These are phyloP conservation scores for Pogonomyrmex californicus DNA, from an alignment of 1,140 invertebrate genomes.

Conservation along the genomic window DNA sequence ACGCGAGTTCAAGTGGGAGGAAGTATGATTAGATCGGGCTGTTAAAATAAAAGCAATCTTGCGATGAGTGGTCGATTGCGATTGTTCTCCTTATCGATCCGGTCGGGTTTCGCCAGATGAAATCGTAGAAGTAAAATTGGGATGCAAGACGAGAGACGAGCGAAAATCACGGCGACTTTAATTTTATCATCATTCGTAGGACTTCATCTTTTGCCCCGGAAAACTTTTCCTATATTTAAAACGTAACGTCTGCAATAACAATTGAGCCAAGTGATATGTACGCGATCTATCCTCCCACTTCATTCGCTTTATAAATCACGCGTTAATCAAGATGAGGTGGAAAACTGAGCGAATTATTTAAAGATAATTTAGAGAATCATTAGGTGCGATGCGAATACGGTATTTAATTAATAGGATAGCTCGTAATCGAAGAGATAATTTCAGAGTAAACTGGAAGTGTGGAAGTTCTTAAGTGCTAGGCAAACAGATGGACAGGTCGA, in stretches of 20 bases:
- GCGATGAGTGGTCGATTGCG: slow-evolving; percentile 49
- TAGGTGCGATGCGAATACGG: not conserved
- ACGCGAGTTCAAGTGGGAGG: not conserved
- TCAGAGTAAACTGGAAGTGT: slow-evolving; percentile 13
- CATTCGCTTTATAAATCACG: not conserved
- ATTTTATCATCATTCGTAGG: slow-evolving; percentile 32
- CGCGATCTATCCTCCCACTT: not conserved
- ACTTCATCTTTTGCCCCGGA: not conserved
- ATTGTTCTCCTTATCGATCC: slow-evolving; percentile 42
- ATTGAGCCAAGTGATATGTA: not conserved
- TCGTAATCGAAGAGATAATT: slow-evolving; percentile 8
- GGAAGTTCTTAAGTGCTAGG: slow-evolving; percentile 8
- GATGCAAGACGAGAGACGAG: slow-evolving; percentile 29
- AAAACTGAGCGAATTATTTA: no score
- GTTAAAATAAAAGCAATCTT: slow-evolving; percentile 41
- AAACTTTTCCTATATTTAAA: not conserved
- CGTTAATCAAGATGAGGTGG: no score
- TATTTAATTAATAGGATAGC: not conserved
- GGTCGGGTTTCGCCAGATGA: slow-evolving; percentile 61
- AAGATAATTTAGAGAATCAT: not conserved
- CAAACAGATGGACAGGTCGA: slow-evolving; percentile 6
- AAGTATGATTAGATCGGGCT: slow-evolving; percentile 29
- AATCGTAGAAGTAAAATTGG: slow-evolving; percentile 63
- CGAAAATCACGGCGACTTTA: slow-evolving; percentile 17
- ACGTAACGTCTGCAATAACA: not conserved